These are phyloP conservation scores for Perizoma flavofasciatum DNA, from an alignment of 2,888 invertebrate genomes.

Conservation along the genomic window DNA sequence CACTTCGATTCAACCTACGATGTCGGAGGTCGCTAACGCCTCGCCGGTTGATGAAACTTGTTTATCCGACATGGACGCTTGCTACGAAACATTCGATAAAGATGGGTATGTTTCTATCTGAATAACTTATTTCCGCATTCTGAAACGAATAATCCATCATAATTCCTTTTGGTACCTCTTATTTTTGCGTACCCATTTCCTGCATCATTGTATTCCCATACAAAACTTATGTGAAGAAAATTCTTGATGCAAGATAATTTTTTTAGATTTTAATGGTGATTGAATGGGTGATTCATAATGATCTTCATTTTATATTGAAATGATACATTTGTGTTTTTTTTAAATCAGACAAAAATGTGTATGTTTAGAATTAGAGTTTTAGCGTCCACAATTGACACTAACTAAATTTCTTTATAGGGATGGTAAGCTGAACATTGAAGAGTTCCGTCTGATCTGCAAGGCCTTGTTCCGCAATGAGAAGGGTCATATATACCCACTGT, in stretches of 20 bases:
- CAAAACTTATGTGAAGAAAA: background rate
- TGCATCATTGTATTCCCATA: background rate
- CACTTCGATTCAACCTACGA: conserved; percentile 76
- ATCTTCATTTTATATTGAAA: no score
- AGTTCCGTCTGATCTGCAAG: conserved; percentile 92
- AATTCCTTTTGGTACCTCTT: conserved; percentile 1
- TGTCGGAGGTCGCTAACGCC: conserved; percentile 74
- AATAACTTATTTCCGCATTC: background rate
- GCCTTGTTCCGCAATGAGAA: conserved; percentile 94
- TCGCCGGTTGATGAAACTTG: conserved; percentile 78
- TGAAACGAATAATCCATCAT: background rate
- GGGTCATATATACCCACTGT: conserved; percentile 91
- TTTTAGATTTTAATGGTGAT: no score
- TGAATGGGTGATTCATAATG: background rate
- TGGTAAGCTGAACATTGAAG: conserved; percentile 89
- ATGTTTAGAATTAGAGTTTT: no score
- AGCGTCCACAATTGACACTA: no score
- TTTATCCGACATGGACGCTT: conserved; percentile 92
- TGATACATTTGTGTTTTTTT: no score
- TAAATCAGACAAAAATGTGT: no score
- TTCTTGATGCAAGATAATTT: no score
- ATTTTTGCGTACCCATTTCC: background rate
- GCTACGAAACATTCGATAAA: conserved; percentile 95
- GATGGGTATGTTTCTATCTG: conserved; percentile 87
- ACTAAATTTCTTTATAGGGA: conserved; percentile 79